Percentiles rank a stretch among this genome's conserved stretches.
phyloP scores from a whole-genome alignment of 2,797 vertebrate species.

The Aulostomus chinensis region DNA sequence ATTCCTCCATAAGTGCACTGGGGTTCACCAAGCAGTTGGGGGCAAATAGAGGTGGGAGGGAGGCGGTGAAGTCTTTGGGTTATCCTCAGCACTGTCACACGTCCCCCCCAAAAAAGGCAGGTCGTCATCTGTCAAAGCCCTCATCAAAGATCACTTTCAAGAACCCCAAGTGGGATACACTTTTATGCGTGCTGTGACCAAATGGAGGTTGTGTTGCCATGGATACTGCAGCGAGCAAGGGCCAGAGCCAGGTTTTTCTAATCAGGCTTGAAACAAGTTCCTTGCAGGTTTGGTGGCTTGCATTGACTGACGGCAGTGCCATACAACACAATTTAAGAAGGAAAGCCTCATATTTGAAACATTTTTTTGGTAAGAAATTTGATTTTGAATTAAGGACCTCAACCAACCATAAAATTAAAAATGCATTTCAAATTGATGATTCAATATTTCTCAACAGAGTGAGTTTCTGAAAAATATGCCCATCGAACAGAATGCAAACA shows the following conservation, averaged over 20 bases:
- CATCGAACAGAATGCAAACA: too few relatives aligned
- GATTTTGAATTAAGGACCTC: too few relatives aligned
- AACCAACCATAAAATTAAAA: too few relatives aligned
- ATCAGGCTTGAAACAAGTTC: slow-evolving; percentile 57
- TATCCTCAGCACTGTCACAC: slow-evolving; percentile 38
- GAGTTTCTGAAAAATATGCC: too few relatives aligned
- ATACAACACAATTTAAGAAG: slow-evolving; percentile 61
- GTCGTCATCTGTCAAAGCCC: slow-evolving; percentile 73
- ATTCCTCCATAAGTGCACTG: slow-evolving; percentile 76
- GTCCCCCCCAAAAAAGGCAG: slow-evolving; percentile 34
- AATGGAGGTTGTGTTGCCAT: slow-evolving; percentile 62
- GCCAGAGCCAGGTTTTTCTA: slow-evolving; percentile 65
- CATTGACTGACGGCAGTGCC: slow-evolving; percentile 57
- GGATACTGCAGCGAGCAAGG: slow-evolving; percentile 35
- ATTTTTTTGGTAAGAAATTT: too few relatives aligned
- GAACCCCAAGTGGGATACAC: slow-evolving; percentile 38
- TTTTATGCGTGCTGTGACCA: slow-evolving; percentile 72
- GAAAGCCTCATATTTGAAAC: slow-evolving; percentile 37
- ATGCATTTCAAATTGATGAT: too few relatives aligned
- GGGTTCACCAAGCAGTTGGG: slow-evolving; percentile 77
- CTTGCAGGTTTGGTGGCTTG: slow-evolving; percentile 49
- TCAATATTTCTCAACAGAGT: too few relatives aligned
- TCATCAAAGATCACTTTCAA: slow-evolving; percentile 71
- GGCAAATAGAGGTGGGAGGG: slow-evolving; percentile 35
- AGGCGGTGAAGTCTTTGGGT: slow-evolving; percentile 39